Base-by-base conservation (phyloP, 2,113 vertebrate genomes). In the Heptranchias perlo region DNA sequence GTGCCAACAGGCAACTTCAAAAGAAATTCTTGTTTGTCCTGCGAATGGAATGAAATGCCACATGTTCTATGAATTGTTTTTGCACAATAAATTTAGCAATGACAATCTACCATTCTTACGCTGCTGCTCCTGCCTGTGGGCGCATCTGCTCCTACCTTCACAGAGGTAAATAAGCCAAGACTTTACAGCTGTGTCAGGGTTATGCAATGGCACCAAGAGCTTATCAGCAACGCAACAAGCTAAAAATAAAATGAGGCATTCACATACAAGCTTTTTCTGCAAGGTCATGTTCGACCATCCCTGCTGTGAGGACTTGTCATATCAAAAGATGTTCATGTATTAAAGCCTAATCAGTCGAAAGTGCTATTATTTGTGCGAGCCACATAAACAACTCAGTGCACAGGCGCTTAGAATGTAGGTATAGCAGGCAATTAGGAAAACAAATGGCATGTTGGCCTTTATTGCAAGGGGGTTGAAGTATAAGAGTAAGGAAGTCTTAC, bases 231-330 rank as follows among this genome's bases (percentile, higher is more conserved):
- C 44, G 35, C 49, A 78, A 69, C 25, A 96, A 3, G 47, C 35
- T 84, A 62, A 84, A 96, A 96, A 96, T 52, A 10, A 18, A 94
- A 31, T n/a, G 47, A 91, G 92, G 96, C 3, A 86, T 96, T 49
- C 94, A 96, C 84, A 89, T 89, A 87, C 96, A 87, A 96, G 97
- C 96, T 47, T 35, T 82, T 58, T 67, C 94, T 62, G n/a, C 21
- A 25, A 95, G 87, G 96, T 96, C 96, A 94, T 84, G 82, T 96
- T 96, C 94, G 96, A 96, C 96, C 65, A 96, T 8, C 49, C 18
- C 35, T 67, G 39, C 21, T 96, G 14, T 25, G 94, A 96, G 21
- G 8, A 62, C 96, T 96, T n/a, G 58, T 84, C 76, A 96, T 95
- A 73, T 78, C 8, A 96, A 52, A 96, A 87, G 89, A 54, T 44